phyloP scores from a whole-genome alignment of 2,113 vertebrate genomes.

The Polypterus senegalus region DNA sequence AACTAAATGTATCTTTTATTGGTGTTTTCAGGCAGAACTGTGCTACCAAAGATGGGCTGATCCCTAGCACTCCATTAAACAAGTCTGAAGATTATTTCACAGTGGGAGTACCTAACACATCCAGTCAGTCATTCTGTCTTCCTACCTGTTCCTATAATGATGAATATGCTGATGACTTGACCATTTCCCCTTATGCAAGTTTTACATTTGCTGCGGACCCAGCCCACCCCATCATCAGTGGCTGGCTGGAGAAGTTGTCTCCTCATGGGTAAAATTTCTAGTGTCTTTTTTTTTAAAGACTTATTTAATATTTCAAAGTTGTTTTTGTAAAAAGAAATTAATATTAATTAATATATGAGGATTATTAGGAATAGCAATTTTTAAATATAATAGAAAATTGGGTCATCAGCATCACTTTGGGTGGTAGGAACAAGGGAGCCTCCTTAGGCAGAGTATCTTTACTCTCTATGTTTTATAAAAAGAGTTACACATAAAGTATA shows the following conservation, averaged over 20 bases:
- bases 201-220: constrained; percentile 68
- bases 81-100: constrained; percentile 68
- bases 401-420: too few species aligned
- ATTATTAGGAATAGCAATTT: too few species aligned
- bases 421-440: too few species aligned
- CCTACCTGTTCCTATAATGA: constrained; percentile 40
- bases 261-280: constrained; percentile 83
- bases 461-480: too few species aligned
- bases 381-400: too few species aligned
- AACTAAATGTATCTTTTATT: too few species aligned
- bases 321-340: too few species aligned
- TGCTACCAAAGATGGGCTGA: constrained; percentile 30
- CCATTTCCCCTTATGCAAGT: constrained; percentile 91
- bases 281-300: too few species aligned
- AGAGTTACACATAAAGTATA: too few species aligned
- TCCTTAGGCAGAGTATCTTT: too few species aligned
- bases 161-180: constrained; percentile 68
- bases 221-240: constrained; percentile 59
- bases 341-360: too few species aligned
- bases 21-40: constrained; percentile 28
- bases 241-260: constrained; percentile 95
- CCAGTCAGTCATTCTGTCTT: constrained; percentile 35
- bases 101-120: constrained; percentile 42
- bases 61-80: constrained; percentile 32
- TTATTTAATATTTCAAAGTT: too few species aligned